A percentile compares a stretch with the other conserved stretches of the same genome.
Conservation (phyloP, 2,888 invertebrate genomes). For the Buathra laborator region DNA sequence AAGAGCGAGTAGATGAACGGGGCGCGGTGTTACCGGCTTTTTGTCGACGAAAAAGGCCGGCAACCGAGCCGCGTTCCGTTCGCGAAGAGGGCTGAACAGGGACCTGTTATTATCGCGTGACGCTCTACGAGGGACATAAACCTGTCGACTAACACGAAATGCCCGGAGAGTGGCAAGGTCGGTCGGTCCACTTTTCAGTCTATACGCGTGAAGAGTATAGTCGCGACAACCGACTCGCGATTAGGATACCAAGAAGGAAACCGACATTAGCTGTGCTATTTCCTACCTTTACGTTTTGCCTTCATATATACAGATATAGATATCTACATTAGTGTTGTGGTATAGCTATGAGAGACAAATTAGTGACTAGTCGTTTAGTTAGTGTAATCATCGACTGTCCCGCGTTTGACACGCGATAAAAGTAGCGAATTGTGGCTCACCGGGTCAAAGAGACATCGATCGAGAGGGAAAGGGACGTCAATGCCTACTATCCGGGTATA, state of each 20-base stretch:
- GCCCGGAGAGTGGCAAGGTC: constrained; percentile 48
- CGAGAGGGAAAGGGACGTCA: background rate
- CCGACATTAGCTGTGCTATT: background rate
- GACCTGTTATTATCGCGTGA: constrained; percentile 79
- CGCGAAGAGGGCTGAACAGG: constrained; percentile 47
- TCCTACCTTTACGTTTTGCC: background rate
- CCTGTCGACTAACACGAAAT: constrained; percentile 64
- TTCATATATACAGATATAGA: background rate
- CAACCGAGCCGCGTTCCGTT: constrained; percentile 27
- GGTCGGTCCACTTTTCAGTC: constrained; percentile 51
- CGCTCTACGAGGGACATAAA: constrained; percentile 75
- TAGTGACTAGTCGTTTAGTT: constrained; percentile 64
- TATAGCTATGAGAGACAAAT: constrained; percentile 51
- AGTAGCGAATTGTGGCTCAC: constrained; percentile 22
- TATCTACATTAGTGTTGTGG: background rate
- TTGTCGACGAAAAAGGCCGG: constrained; percentile 63
- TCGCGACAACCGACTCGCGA: background rate
- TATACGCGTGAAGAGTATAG: constrained; percentile 5
- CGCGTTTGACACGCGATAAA: constrained; percentile 35
- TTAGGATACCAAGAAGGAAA: constrained; percentile 18
- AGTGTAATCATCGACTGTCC: constrained; percentile 57
- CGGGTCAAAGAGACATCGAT: constrained; percentile 26
- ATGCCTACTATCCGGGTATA: background rate
- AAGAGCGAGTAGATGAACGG: constrained; percentile 51
- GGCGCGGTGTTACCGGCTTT: constrained; percentile 69